Evolutionary conservation across 2,113 vertebrate genomes (phyloP).

Genomic region (Rhizomys pruinosus): DNA sequence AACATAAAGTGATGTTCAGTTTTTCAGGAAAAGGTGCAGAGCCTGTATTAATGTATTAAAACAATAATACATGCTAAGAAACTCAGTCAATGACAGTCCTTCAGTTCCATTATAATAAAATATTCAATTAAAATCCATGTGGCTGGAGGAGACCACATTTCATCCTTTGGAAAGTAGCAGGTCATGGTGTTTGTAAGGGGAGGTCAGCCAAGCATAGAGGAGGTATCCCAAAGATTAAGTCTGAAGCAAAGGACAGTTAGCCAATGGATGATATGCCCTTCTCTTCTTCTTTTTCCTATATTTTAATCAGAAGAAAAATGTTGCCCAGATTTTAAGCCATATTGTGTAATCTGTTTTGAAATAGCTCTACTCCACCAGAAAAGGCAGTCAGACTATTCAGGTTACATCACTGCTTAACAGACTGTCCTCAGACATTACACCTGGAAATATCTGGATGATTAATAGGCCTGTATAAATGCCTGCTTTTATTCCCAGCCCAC

Average conservation of each 20-base stretch:
- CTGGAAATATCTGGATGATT: conserved; percentile 40
- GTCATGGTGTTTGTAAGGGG: background rate
- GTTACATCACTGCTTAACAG: background rate
- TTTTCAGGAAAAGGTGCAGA: background rate
- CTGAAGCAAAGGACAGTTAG: background rate
- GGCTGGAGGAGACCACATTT: conserved; percentile 14
- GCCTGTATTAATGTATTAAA: background rate
- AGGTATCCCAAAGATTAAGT: background rate
- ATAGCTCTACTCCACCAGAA: background rate
- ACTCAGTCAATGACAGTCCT: background rate
- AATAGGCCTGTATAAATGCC: background rate
- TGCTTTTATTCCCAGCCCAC: background rate
- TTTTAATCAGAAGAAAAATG: background rate
- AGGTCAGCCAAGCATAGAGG: background rate
- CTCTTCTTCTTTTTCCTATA: background rate
- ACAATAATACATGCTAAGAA: background rate
- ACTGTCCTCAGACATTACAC: background rate
- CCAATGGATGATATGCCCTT: background rate
- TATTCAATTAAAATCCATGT: background rate
- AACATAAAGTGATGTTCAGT: background rate
- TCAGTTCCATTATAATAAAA: background rate
- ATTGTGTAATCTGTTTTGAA: background rate
- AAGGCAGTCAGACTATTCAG: conserved; percentile 51
- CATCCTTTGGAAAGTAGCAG: conserved; percentile 49
- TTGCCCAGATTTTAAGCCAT: background rate